Percentiles rank a stretch among this genome's conserved stretches.
These are phyloP conservation scores for Mormyrops boulengeri DNA, from an alignment of 2,797 vertebrate genomes.

Conservation along the genomic window DNA sequence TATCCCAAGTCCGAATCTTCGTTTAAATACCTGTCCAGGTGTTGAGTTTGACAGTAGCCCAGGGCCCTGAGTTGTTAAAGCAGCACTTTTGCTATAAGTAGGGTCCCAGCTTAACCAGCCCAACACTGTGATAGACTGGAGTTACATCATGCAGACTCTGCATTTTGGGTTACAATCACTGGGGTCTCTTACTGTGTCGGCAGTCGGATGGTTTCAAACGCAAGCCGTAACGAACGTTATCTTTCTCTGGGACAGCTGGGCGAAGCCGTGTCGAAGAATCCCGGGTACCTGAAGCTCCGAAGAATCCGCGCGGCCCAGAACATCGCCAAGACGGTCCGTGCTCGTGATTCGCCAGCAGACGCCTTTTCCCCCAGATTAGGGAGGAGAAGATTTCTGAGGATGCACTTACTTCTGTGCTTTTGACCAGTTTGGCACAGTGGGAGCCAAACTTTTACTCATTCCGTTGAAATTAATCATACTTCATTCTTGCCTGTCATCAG, in stretches of 20 bases:
- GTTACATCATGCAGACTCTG: not conserved
- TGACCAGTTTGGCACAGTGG: not conserved
- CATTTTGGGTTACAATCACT: not conserved
- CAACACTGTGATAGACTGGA: not conserved
- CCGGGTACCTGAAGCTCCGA: constrained; percentile 85
- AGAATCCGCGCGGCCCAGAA: constrained; percentile 83
- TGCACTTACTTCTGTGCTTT: not conserved
- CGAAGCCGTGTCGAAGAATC: constrained; percentile 81
- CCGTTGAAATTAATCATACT: not conserved
- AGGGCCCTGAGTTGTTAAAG: not conserved
- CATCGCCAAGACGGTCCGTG: constrained; percentile 80
- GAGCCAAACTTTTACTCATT: not conserved
- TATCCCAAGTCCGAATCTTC: not conserved
- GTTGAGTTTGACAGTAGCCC: not conserved
- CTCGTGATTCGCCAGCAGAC: not conserved
- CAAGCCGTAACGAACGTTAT: not conserved
- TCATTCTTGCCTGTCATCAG: not conserved
- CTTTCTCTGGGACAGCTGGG: constrained; percentile 50
- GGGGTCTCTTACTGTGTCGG: not conserved
- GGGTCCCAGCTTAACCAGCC: not conserved
- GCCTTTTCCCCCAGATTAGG: not conserved
- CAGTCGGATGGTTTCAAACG: not conserved
- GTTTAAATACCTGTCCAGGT: not conserved
- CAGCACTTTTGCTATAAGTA: not conserved
- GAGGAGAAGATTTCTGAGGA: not conserved